Evolutionary conservation across 2,797 vertebrate species (phyloP).

Genomic region (Thalassophryne amazonica): DNA sequence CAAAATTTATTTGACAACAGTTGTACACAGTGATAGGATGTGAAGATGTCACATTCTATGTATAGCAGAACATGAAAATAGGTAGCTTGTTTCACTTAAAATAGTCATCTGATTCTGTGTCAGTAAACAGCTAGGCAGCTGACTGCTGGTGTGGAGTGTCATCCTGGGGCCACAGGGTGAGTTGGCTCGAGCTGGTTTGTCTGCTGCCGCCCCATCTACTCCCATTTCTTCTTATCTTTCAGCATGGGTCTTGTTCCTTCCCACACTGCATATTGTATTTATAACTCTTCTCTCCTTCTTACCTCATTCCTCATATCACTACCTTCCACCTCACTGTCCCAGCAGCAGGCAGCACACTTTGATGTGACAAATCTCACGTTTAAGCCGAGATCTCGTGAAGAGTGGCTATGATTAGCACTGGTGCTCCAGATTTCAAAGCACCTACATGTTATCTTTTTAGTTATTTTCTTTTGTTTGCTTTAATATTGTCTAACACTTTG

Average conservation of each 20-base stretch:
- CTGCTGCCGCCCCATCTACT: conserved; percentile 10
- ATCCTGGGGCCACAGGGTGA: conserved; percentile 38
- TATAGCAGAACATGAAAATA: not conserved
- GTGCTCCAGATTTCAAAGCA: not conserved
- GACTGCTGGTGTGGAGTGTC: conserved; percentile 49
- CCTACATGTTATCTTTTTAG: not conserved
- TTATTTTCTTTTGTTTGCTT: no score
- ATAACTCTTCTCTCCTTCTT: conserved; percentile 56
- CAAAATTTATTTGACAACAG: no score
- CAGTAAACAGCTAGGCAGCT: conserved; percentile 33
- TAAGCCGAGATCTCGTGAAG: conserved; percentile 12
- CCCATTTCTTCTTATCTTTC: conserved; percentile 59
- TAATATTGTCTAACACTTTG: not conserved
- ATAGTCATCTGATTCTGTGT: conserved; percentile 4
- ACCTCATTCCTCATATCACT: conserved; percentile 23
- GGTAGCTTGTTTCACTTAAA: conserved; percentile 1
- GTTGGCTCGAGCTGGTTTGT: conserved; percentile 23
- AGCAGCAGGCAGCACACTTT: conserved; percentile 15
- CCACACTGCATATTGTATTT: conserved; percentile 81
- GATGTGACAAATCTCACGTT: conserved; percentile 13
- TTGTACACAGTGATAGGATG: no score
- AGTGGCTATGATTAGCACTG: conserved; percentile 9
- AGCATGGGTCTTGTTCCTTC: conserved; percentile 69
- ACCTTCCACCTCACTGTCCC: conserved; percentile 23
- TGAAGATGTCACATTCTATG: no score